Percentiles rank a stretch among this genome's conserved stretches.
These are phyloP conservation scores for Dendrolimus kikuchii DNA, from an alignment of 1,140 invertebrate genomes.

Conservation along the genomic window DNA sequence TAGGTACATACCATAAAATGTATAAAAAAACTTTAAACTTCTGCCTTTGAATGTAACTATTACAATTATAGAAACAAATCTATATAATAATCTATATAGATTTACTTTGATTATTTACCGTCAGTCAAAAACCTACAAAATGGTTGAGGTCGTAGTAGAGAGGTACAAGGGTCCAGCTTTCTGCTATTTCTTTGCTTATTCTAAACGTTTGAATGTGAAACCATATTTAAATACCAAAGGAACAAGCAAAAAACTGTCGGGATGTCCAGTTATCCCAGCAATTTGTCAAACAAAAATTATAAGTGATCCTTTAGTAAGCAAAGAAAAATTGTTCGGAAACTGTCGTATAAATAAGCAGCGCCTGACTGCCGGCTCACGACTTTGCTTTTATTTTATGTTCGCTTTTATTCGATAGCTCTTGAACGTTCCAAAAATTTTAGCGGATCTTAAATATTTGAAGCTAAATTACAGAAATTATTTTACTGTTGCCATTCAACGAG, in stretches of 20 bases:
- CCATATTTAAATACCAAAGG: too few species aligned
- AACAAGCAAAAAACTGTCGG: conserved; percentile 23
- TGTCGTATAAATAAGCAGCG: conserved; percentile 54
- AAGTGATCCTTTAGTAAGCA: conserved; percentile 32
- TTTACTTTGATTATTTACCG: too few species aligned
- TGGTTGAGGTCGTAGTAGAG: too few species aligned
- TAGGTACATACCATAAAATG: too few species aligned
- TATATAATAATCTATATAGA: too few species aligned
- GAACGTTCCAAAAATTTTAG: conserved; percentile 4
- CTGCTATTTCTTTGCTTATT: too few species aligned
- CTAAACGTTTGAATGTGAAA: too few species aligned
- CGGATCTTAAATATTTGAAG: background rate
- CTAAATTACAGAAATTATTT: background rate
- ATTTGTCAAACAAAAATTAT: conserved; percentile 51
- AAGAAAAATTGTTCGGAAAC: conserved; percentile 48
- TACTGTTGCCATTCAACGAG: background rate
- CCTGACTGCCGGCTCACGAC: conserved; percentile 18
- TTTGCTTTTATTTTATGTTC: conserved; percentile 23
- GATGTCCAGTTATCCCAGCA: conserved; percentile 38
- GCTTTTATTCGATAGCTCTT: conserved; percentile 15
- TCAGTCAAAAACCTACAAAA: too few species aligned
- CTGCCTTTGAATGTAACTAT: too few species aligned
- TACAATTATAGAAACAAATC: too few species aligned
- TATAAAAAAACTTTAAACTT: too few species aligned
- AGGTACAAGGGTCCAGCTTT: too few species aligned